phyloP scores from a whole-genome alignment of 2,113 vertebrate species.

The Phrynosoma blainvillii region DNA sequence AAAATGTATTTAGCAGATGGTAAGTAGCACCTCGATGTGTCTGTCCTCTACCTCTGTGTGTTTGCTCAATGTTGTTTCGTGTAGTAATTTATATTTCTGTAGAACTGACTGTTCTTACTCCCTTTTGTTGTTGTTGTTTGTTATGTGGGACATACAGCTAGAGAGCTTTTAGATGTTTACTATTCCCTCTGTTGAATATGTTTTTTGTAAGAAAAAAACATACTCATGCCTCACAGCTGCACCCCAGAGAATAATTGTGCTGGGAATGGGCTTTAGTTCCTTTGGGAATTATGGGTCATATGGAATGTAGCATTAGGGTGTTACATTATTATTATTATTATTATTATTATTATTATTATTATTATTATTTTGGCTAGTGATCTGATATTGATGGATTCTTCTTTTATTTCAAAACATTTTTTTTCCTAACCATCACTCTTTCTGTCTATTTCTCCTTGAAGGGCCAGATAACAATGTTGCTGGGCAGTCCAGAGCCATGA shows the following conservation, averaged over 20 bases:
- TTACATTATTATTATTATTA: too few species aligned
- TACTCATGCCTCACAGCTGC: not conserved
- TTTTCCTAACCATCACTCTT: not conserved
- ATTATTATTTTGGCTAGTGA: too few species aligned
- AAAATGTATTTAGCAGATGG: constrained; percentile 77
- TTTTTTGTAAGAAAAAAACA: not conserved
- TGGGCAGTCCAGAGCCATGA: constrained; percentile 89
- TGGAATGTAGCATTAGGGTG: not conserved
- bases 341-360: too few species aligned
- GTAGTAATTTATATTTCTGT: not conserved
- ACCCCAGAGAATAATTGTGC: not conserved
- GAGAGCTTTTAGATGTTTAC: not conserved
- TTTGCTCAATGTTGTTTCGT: not conserved
- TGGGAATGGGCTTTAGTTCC: not conserved
- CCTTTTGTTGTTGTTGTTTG: not conserved
- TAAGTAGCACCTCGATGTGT: constrained; percentile 72
- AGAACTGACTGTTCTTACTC: not conserved
- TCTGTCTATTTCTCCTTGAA: not conserved
- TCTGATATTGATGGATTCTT: not conserved
- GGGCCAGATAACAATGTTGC: constrained; percentile 82
- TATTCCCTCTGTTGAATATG: not conserved
- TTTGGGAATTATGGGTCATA: not conserved
- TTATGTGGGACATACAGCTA: not conserved
- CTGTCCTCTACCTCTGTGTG: constrained; percentile 37
- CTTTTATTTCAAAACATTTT: not conserved